Percentiles rank a stretch among this genome's conserved stretches.
phyloP scores from a whole-genome alignment of 2,113 vertebrate genomes.

The Ranitomeya imitator region DNA sequence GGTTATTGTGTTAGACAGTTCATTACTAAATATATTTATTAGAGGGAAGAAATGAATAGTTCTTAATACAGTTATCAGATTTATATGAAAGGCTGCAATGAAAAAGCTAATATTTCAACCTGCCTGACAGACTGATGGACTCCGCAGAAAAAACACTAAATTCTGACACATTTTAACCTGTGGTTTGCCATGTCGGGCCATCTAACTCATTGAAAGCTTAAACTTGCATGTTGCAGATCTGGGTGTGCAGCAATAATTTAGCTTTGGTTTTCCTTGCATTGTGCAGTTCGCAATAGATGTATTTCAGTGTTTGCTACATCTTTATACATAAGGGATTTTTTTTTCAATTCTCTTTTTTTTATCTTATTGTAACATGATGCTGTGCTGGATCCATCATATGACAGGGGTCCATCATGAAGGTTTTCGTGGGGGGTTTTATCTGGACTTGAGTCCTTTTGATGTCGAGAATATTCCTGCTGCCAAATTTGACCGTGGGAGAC shows the following conservation, averaged over 20 bases:
- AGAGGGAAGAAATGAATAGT: slow-evolving; percentile 60
- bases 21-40: slow-evolving; percentile 69
- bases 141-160: slow-evolving; percentile 23
- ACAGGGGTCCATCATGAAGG: no score
- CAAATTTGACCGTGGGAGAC: no score
- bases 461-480: no score
- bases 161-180: slow-evolving; percentile 38
- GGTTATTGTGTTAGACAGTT: slow-evolving; percentile 65
- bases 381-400: no score
- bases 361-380: no score
- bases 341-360: not conserved
- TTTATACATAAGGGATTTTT: not conserved
- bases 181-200: not conserved
- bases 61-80: slow-evolving; percentile 62
- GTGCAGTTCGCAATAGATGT: no score
- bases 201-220: not conserved
- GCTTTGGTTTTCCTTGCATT: not conserved
- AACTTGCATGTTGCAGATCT: not conserved
- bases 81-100: slow-evolving; percentile 64
- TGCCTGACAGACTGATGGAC: slow-evolving; percentile 36
- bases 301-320: not conserved
- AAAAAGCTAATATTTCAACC: slow-evolving; percentile 50
- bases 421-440: no score
- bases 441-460: no score
- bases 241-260: not conserved